A percentile compares a stretch with the other conserved stretches of the same genome.
Conservation (phyloP, 2,888 invertebrate genomes). For the Noctua pronuba region DNA sequence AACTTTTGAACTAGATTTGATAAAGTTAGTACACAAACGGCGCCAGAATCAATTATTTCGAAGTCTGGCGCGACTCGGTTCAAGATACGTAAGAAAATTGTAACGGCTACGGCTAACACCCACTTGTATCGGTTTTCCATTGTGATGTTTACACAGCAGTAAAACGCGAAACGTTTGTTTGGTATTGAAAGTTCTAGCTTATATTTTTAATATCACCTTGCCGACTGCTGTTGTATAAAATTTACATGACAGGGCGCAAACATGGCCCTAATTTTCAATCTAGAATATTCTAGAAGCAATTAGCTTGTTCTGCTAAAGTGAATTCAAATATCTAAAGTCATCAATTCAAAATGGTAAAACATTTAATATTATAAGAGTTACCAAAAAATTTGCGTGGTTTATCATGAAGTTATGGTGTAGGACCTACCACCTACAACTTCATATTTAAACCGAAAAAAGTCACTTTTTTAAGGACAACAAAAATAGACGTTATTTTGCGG, state of each 20-base stretch:
- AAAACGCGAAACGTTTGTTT: conserved; percentile 26
- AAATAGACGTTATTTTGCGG: not conserved
- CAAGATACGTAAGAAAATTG: conserved; percentile 32
- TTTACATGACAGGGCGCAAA: not conserved
- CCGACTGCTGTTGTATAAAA: not conserved
- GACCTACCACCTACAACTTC: not conserved
- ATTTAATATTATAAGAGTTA: no score
- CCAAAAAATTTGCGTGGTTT: not conserved
- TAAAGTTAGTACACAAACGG: conserved; percentile 19
- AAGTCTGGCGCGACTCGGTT: conserved; percentile 5
- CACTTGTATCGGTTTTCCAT: conserved; percentile 58
- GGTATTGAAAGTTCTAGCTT: not conserved
- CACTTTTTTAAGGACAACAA: not conserved
- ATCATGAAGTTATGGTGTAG: not conserved
- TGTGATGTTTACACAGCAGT: conserved; percentile 53
- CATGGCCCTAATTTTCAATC: not conserved
- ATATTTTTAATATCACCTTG: conserved; percentile 1
- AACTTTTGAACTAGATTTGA: conserved; percentile 42
- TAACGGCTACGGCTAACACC: conserved; percentile 18
- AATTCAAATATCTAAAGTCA: not conserved
- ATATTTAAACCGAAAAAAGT: not conserved
- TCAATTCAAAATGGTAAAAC: not conserved
- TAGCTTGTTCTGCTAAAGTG: not conserved
- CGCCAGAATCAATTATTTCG: conserved; percentile 10
- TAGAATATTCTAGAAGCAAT: not conserved